A percentile compares a stretch with the other conserved stretches of the same genome.
phyloP scores from a whole-genome alignment of 1,140 invertebrate species.

The Monomorium pharaonis region DNA sequence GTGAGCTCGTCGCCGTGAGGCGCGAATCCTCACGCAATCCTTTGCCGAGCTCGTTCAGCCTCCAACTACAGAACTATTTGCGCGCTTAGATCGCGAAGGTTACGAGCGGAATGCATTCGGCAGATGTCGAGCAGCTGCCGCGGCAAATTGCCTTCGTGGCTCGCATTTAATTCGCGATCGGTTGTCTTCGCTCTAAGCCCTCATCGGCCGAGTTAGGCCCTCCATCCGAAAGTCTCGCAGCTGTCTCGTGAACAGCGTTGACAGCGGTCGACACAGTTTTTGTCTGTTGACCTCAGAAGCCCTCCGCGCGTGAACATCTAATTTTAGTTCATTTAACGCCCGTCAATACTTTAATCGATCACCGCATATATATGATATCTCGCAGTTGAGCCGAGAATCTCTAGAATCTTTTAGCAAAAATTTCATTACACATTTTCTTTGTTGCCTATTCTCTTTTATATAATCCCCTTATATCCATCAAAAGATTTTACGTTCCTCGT shows the following conservation, averaged over 20 bases:
- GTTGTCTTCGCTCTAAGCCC: constrained; percentile 67
- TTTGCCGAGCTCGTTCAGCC: neutral
- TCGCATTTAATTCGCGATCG: constrained; percentile 70
- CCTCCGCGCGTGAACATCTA: neutral
- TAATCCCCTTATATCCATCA: neutral
- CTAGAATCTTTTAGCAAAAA: neutral
- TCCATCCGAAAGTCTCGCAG: constrained; percentile 55
- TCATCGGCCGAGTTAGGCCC: neutral
- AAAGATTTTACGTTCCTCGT: neutral
- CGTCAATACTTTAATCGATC: neutral
- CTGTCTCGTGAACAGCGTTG: constrained; percentile 43
- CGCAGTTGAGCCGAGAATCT: neutral
- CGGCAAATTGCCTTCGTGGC: constrained; percentile 69
- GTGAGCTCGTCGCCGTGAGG: neutral
- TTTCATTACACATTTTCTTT: neutral
- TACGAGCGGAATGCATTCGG: constrained; percentile 72
- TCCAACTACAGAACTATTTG: constrained; percentile 65
- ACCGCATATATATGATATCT: neutral
- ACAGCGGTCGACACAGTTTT: constrained; percentile 1
- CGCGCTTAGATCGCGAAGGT: constrained; percentile 61
- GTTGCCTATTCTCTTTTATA: too few relatives aligned
- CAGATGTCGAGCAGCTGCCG: constrained; percentile 81
- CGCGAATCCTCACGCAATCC: constrained; percentile 24
- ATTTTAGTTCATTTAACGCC: constrained; percentile 9
- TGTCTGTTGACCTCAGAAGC: neutral